Evolutionary conservation across 2,113 vertebrate genomes (phyloP).

Genomic region (Chamaetylas fuelleborni): DNA sequence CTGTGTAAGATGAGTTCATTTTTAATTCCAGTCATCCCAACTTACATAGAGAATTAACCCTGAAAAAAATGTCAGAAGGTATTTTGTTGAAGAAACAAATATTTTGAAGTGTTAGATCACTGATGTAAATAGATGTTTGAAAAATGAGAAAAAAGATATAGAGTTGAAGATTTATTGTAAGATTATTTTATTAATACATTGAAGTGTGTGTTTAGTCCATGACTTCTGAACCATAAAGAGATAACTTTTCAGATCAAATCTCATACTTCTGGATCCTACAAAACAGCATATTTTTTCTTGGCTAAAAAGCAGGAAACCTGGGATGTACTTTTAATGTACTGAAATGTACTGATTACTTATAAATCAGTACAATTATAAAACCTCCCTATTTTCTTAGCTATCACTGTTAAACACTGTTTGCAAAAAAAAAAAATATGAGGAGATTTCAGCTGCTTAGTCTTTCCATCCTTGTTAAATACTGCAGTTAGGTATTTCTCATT

Average conservation of each 20-base stretch:
- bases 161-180: neutral
- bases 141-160: neutral
- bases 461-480: neutral
- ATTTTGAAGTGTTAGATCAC: neutral
- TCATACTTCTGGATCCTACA: neutral
- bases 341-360: neutral
- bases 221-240: neutral
- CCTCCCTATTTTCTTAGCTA: neutral
- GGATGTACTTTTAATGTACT: neutral
- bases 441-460: neutral
- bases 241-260: neutral
- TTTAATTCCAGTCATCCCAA: neutral
- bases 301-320: neutral
- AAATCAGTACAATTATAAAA: neutral
- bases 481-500: neutral
- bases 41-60: neutral
- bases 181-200: neutral
- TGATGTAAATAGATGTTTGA: neutral
- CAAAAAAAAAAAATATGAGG: neutral
- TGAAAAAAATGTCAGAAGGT: neutral
- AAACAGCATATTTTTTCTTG: neutral
- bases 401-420: neutral
- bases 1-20: neutral
- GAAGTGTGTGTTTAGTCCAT: neutral
- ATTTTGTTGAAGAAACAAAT: neutral